A percentile compares a stretch with the other conserved stretches of the same genome.
Evolutionary conservation across 2,888 invertebrate genomes (phyloP).

Genomic region (Macrosoma leucophasiata): DNA sequence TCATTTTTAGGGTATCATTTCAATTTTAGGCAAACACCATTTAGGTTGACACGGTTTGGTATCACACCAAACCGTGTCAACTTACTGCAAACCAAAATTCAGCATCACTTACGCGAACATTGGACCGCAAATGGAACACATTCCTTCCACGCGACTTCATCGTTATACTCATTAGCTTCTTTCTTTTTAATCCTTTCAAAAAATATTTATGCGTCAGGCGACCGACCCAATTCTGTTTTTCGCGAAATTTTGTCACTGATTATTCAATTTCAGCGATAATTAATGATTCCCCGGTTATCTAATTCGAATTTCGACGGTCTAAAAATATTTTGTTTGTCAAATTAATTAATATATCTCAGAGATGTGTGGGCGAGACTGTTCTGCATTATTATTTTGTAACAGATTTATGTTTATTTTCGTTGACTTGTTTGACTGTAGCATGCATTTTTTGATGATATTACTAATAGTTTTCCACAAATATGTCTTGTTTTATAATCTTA

Average conservation of each 20-base stretch:
- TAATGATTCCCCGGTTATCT: slow-evolving; percentile 44
- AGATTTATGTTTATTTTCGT: too few species aligned
- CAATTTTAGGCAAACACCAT: too few species aligned
- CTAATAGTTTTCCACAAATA: too few species aligned
- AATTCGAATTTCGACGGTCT: slow-evolving; percentile 22
- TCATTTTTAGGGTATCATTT: too few species aligned
- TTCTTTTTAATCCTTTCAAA: slow-evolving; percentile 43
- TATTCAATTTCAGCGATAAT: slow-evolving; percentile 51
- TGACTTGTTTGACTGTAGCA: too few species aligned
- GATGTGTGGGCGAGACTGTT: too few species aligned
- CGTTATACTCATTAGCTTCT: slow-evolving; percentile 46
- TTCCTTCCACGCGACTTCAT: slow-evolving; percentile 40
- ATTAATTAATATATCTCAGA: slow-evolving; percentile 12
- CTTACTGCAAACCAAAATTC: slow-evolving; percentile 16
- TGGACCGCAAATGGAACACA: slow-evolving; percentile 50
- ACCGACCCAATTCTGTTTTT: slow-evolving; percentile 41
- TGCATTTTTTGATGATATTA: too few species aligned
- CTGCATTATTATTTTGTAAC: too few species aligned
- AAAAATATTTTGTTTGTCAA: slow-evolving; percentile 10
- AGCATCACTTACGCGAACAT: slow-evolving; percentile 32
- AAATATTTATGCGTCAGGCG: slow-evolving; percentile 44
- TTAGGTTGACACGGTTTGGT: too few species aligned
- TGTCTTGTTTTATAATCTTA: too few species aligned
- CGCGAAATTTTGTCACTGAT: slow-evolving; percentile 41
- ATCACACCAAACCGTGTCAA: slow-evolving; percentile 18